Conservation (phyloP, 2,888 invertebrate genomes). For the Marasmarcha lunaedactyla region DNA sequence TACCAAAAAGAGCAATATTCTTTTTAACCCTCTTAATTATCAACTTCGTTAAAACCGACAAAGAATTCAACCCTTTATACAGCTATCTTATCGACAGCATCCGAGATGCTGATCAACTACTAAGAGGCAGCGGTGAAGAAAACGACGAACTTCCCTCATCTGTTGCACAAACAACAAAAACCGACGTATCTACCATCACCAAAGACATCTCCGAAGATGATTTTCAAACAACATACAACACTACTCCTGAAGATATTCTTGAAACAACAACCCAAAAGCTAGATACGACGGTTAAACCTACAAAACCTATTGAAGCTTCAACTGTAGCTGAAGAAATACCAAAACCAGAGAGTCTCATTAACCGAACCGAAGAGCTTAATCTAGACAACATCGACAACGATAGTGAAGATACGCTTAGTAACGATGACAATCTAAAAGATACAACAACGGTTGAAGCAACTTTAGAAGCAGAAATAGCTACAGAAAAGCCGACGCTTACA, state of each 20-base stretch:
- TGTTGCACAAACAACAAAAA: slow-evolving; percentile 3
- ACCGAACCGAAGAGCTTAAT: no score
- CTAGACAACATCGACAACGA: no score
- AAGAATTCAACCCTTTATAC: not conserved
- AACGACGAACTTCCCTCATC: slow-evolving; percentile 2
- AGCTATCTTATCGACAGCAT: not conserved
- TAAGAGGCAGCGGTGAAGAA: slow-evolving; percentile 7
- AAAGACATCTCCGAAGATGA: slow-evolving; percentile 7
- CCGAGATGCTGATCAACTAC: slow-evolving; percentile 5
- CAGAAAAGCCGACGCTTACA: no score
- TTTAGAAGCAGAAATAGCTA: no score
- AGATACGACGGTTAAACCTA: slow-evolving; percentile 6
- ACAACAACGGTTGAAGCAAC: no score
- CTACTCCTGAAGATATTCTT: not conserved
- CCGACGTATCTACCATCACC: not conserved
- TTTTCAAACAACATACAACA: not conserved
- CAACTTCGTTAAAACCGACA: no score
- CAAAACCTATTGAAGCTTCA: slow-evolving; percentile 1
- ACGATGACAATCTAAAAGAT: no score
- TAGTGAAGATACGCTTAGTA: no score
- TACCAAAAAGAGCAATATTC: no score
- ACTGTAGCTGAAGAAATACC: slow-evolving; percentile 8
- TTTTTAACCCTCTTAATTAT: no score
- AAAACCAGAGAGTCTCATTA: slow-evolving; percentile 3
- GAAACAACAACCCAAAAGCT: slow-evolving; percentile 4